These are phyloP conservation scores for Lepilemur septentrionalis DNA, from an alignment of 2,797 vertebrate species.

Conservation along the genomic window DNA sequence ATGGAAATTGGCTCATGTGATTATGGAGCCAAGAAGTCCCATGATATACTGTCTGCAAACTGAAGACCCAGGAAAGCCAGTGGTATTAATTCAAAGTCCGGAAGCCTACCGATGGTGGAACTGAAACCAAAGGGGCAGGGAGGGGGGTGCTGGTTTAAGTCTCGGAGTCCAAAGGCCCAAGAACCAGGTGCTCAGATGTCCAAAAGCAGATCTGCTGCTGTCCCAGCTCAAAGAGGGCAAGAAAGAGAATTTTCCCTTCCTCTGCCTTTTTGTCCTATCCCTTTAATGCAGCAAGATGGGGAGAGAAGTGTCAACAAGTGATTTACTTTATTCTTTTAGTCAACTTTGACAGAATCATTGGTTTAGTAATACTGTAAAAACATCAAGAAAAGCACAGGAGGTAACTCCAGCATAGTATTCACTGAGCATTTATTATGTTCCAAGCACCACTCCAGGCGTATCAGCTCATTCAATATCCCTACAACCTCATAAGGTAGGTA, in stretches of 20 bases:
- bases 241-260: background rate
- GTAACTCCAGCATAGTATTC: background rate
- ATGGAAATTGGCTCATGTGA: background rate
- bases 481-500: background rate
- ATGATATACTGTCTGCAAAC: background rate
- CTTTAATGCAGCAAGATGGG: background rate
- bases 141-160: background rate
- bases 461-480: background rate
- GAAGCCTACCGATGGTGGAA: background rate
- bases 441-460: background rate
- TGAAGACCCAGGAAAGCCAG: background rate
- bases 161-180: background rate
- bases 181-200: background rate
- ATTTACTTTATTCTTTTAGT: background rate
- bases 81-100: background rate
- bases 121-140: background rate
- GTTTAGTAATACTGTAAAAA: background rate
- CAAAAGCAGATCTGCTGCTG: background rate
- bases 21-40: background rate
- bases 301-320: background rate
- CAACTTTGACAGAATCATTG: background rate
- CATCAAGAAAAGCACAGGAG: background rate
- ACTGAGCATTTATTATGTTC: background rate
- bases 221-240: background rate
- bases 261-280: background rate